Evolutionary conservation across 1,140 invertebrate genomes (phyloP).

Genomic region (Sycophaga agraensis): DNA sequence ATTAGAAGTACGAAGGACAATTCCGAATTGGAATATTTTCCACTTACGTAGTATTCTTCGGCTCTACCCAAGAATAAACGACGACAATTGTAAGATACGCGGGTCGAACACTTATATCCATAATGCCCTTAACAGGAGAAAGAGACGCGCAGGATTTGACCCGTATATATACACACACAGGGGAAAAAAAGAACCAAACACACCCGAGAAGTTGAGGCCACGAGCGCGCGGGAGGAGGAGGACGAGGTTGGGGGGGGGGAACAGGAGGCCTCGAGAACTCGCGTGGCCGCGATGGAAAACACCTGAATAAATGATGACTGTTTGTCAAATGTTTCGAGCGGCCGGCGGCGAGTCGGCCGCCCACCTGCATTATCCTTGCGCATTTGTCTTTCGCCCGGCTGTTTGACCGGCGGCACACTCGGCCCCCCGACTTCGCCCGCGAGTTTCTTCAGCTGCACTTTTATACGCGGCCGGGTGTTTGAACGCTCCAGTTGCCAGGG

Average conservation of each 20-base stretch:
- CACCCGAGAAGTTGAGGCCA: not conserved
- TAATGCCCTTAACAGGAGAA: too few species aligned
- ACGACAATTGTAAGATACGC: too few species aligned
- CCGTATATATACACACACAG: too few species aligned
- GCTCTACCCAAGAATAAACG: too few species aligned
- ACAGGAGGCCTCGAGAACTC: slow-evolving; percentile 1
- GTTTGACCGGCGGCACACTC: slow-evolving; percentile 28
- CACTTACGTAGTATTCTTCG: too few species aligned
- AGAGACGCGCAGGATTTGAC: too few species aligned
- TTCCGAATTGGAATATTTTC: too few species aligned
- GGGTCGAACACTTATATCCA: too few species aligned
- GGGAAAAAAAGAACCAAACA: too few species aligned
- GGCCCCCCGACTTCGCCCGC: not conserved
- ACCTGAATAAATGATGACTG: slow-evolving; percentile 55
- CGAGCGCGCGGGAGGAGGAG: too few species aligned
- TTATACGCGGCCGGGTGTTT: slow-evolving; percentile 37
- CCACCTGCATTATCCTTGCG: not conserved
- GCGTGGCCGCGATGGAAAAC: slow-evolving; percentile 35
- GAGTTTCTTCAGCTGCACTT: slow-evolving; percentile 15
- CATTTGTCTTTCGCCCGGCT: slow-evolving; percentile 34
- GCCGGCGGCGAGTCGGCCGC: not conserved
- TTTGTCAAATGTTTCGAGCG: slow-evolving; percentile 44
- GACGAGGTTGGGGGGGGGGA: not conserved
- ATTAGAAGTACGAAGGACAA: too few species aligned
- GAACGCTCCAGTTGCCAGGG: slow-evolving; percentile 42